Percentiles rank a stretch among this genome's conserved stretches.
These are phyloP conservation scores for Tachuris rubrigastra DNA, from an alignment of 2,113 vertebrate species.

Conservation along the genomic window DNA sequence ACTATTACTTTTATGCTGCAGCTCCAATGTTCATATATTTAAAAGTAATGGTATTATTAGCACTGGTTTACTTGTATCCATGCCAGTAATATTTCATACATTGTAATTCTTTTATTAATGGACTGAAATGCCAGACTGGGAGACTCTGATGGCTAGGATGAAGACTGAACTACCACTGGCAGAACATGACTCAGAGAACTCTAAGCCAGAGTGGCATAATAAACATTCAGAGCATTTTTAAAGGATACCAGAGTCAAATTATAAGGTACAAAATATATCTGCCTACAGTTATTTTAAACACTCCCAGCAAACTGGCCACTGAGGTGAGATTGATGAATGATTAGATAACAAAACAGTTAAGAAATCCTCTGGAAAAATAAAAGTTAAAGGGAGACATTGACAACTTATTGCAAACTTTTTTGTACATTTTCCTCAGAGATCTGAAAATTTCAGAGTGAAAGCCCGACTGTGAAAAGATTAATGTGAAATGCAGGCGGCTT, in stretches of 20 bases:
- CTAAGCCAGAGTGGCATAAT: background rate
- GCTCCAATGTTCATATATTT: background rate
- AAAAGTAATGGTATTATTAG: background rate
- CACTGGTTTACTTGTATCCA: background rate
- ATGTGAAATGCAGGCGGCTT: background rate
- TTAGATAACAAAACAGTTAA: background rate
- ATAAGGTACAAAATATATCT: background rate
- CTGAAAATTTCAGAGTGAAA: background rate
- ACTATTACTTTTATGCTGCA: background rate
- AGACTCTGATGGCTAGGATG: background rate
- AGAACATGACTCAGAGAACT: background rate
- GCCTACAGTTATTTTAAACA: background rate
- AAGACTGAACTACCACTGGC: background rate
- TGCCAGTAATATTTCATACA: background rate
- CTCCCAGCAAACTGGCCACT: background rate
- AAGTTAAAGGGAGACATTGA: background rate
- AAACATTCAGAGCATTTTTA: background rate
- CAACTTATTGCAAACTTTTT: background rate
- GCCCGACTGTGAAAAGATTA: background rate
- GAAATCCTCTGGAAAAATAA: background rate
- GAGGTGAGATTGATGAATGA: background rate
- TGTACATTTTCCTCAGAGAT: background rate
- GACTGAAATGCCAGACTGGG: background rate
- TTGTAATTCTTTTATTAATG: background rate
- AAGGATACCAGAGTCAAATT: background rate